Conservation (phyloP, 37 sponge, comb jelly and placozoan genomes). For the Diacarnus erythraeanus region DNA sequence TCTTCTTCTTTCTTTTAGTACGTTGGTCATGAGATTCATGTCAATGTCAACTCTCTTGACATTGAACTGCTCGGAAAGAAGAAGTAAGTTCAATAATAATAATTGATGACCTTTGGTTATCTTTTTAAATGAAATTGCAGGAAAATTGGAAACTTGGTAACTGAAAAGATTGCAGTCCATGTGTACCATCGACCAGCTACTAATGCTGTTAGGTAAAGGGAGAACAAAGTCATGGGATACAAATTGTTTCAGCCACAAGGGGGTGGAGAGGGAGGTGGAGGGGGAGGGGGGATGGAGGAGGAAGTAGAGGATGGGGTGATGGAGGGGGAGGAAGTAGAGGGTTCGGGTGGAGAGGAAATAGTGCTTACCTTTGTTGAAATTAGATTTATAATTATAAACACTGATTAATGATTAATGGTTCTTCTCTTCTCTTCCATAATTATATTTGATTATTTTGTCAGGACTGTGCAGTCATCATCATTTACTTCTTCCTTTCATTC, state of each 20-base stretch:
- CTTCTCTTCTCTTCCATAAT: not conserved
- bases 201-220: conserved; percentile 34
- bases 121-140: not conserved
- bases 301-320: too few species aligned
- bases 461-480: too few species aligned
- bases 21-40: conserved; percentile 54
- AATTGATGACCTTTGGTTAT: not conserved
- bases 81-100: conserved; percentile 2
- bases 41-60: conserved; percentile 26
- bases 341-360: too few species aligned
- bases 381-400: too few species aligned
- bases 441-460: too few species aligned
- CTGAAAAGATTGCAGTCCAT: not conserved
- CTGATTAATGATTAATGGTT: too few species aligned
- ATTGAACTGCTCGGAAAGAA: conserved; percentile 41
- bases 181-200: conserved; percentile 37
- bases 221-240: too few species aligned
- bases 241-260: too few species aligned
- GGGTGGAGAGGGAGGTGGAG: too few species aligned
- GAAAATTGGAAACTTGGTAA: conserved; percentile 14
- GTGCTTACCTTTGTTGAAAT: too few species aligned
- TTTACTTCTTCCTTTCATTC: not conserved
- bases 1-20: conserved; percentile 27
- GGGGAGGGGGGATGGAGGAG: too few species aligned
- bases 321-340: too few species aligned